Evolutionary conservation across 2,113 vertebrate genomes (phyloP).

Genomic region (Acanthochromis polyacanthus): DNA sequence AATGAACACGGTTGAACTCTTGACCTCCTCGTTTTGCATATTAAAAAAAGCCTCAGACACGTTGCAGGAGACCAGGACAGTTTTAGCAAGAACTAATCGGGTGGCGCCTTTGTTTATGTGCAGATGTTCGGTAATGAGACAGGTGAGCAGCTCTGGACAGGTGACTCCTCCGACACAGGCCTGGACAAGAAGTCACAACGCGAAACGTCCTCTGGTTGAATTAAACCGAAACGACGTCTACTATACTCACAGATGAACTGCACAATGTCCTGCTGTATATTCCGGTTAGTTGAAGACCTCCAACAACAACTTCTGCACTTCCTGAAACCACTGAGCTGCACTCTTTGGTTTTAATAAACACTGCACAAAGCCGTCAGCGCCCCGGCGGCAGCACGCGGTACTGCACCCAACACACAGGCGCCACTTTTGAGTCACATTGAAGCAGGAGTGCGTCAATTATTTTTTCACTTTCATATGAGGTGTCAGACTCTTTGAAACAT

Average conservation of each 20-base stretch:
- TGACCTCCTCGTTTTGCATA: not conserved
- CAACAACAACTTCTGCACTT: conserved; percentile 59
- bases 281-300: not conserved
- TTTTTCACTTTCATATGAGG: conserved; percentile 27
- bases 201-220: not conserved
- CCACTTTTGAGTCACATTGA: not conserved
- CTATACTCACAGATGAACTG: not conserved
- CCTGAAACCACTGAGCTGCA: conserved; percentile 36
- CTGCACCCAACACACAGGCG: not conserved
- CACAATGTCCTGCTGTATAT: conserved; percentile 3
- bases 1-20: not conserved
- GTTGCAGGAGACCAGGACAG: not conserved
- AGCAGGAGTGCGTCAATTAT: not conserved
- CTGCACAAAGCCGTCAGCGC: conserved; percentile 18
- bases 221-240: not conserved
- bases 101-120: not conserved
- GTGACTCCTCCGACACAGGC: not conserved
- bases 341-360: conserved; percentile 36
- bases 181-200: not conserved
- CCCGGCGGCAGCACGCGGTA: not conserved
- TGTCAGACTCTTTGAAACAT: conserved; percentile 1
- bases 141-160: not conserved
- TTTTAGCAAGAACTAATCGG: not conserved
- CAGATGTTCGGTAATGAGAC: not conserved
- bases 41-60: not conserved